phyloP scores from a whole-genome alignment of 2,888 invertebrate genomes.

The Conistra vaccinii region DNA sequence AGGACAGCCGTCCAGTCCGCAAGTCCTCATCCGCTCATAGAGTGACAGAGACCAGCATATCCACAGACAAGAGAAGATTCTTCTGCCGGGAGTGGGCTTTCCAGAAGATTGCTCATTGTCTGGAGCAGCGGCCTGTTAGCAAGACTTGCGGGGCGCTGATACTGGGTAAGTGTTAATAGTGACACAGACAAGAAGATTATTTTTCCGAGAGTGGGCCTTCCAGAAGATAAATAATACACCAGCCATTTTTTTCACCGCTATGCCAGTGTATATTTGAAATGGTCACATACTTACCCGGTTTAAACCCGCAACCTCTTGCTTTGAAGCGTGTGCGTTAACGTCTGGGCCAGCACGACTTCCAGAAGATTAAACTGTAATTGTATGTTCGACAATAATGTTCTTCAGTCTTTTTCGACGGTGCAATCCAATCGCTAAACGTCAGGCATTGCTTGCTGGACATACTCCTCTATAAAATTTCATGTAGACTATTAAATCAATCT shows the following conservation, averaged over 20 bases:
- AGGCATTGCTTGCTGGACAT: too few species aligned
- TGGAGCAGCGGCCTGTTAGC: constrained; percentile 96
- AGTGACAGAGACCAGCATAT: constrained; percentile 81
- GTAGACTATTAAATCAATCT: background rate
- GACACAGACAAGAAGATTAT: constrained; percentile 93
- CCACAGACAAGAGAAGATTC: constrained; percentile 93
- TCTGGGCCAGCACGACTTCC: background rate
- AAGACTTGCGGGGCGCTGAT: constrained; percentile 97
- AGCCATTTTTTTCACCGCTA: background rate
- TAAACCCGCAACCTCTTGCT: background rate
- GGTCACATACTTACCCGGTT: background rate
- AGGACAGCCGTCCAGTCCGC: constrained; percentile 82
- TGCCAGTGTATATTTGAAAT: background rate
- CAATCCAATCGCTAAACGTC: background rate
- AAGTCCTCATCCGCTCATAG: constrained; percentile 86
- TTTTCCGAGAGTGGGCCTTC: constrained; percentile 98
- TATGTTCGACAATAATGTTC: background rate
- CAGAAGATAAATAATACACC: constrained; percentile 92
- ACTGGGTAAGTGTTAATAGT: constrained; percentile 89
- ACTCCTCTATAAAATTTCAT: background rate
- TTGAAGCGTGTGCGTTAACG: background rate
- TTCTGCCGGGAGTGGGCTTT: constrained; percentile 99
- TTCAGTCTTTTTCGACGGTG: background rate
- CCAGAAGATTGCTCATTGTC: constrained; percentile 97
- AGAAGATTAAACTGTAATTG: background rate